Evolutionary conservation across 2,888 invertebrate genomes (phyloP), one percentile per base, ranked within the genome.

Genomic region (Zygaena filipendulae): DNA sequence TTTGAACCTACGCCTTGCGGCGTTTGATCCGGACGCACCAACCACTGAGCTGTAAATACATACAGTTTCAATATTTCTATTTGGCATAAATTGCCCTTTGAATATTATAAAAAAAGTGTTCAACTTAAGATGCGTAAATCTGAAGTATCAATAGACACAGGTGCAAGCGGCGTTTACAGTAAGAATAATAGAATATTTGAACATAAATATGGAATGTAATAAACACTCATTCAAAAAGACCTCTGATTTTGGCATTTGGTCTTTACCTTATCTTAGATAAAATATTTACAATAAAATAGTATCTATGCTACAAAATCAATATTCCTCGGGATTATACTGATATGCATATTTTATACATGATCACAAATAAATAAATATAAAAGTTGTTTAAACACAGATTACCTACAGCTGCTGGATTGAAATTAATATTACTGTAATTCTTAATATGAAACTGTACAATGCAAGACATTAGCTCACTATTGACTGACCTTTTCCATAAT

Each of bases 171-270:
- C 54, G 43, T 52, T 52, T 56, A 60, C 62, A 60, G 55, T 54
- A 59, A 64, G 54, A 57, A 68, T 60, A 58, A 62, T 16, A 70
- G 56, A 72, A 67, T 70, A 74, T 69, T 70, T 75, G 74, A 75
- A 75, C 77, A 77, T 77, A 77, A 77, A 77, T 75, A 79, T 79
- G 77, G 77, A 77, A 79, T 79, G 77, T 79, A 79, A 70, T 63
- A 70, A 72, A 77, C 77, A 75, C 75, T 75, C 77, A 70, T 71
- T 71, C 64, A 68, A 69, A 69, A 70, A 63, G 61, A 71, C 69
- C 52, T 70, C 63, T 52, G 70, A 62, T 63, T 62, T 52, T 56
- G 68, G 69, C 70, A 48, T 54, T 48, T 40, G 58, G 67, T 69
- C 72, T 63, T 55, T 41, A 57, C 66, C 72, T 75, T 71, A 68